Conservation (phyloP, 2,113 vertebrate genomes). For the Lasiurus borealis region DNA sequence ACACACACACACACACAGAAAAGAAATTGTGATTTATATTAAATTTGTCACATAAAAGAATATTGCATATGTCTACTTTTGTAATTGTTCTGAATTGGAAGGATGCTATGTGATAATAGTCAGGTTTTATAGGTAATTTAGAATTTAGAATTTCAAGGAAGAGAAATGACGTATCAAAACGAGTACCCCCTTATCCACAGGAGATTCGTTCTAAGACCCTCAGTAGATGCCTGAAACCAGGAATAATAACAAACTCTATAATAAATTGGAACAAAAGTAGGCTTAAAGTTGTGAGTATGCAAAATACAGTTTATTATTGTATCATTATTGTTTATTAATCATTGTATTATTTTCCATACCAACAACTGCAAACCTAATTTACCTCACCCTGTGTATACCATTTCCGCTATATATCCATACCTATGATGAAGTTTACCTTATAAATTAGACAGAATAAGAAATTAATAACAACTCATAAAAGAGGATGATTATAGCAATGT, state of each 20-base stretch:
- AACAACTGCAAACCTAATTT: neutral
- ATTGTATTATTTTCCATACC: neutral
- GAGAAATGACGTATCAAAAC: constrained; percentile 17
- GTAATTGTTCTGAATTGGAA: constrained; percentile 46
- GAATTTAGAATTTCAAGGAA: constrained; percentile 63
- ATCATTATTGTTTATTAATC: neutral
- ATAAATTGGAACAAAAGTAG: neutral
- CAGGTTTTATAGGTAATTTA: constrained; percentile 33
- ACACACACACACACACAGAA: neutral
- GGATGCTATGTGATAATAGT: constrained; percentile 48
- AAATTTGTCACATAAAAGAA: constrained; percentile 62
- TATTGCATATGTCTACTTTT: neutral
- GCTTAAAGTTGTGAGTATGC: neutral
- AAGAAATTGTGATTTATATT: constrained; percentile 53
- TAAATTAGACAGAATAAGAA: neutral
- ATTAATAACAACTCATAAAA: neutral
- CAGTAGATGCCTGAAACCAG: neutral
- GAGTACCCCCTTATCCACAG: too few relatives aligned
- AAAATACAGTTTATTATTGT: neutral
- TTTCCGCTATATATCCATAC: neutral
- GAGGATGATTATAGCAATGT: neutral
- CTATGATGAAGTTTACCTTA: neutral
- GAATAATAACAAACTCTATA: too few relatives aligned
- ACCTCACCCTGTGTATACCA: neutral
- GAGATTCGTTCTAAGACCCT: neutral